phyloP scores from a whole-genome alignment of 2,888 invertebrate genomes.

The Tortrix viridana region DNA sequence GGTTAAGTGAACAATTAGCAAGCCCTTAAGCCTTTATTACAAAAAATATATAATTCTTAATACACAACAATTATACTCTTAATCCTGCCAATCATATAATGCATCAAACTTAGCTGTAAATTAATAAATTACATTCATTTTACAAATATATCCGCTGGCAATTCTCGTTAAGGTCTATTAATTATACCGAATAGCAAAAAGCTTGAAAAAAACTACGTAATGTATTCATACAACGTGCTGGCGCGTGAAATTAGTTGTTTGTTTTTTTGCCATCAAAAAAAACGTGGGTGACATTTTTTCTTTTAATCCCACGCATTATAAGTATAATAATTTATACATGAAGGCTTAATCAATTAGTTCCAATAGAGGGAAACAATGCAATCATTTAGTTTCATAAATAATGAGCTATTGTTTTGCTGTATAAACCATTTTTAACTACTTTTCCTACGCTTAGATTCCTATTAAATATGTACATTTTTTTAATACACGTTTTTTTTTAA shows the following conservation, averaged over 20 bases:
- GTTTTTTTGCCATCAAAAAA: slow-evolving; percentile 56
- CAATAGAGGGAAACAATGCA: slow-evolving; percentile 42
- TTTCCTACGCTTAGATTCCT: neutral
- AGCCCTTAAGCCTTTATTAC: no score
- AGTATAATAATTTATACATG: slow-evolving; percentile 48
- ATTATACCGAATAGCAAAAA: slow-evolving; percentile 38
- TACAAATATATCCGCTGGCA: slow-evolving; percentile 16
- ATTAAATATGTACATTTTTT: no score
- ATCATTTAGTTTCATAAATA: slow-evolving; percentile 29
- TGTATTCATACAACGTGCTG: slow-evolving; percentile 60
- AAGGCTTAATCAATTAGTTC: slow-evolving; percentile 54
- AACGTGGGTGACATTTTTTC: slow-evolving; percentile 77
- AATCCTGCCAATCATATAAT: no score
- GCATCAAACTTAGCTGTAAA: neutral
- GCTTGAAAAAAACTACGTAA: slow-evolving; percentile 43
- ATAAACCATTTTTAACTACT: slow-evolving; percentile 11
- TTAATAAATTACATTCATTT: slow-evolving; percentile 9
- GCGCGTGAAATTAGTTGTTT: slow-evolving; percentile 67
- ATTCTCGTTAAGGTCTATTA: slow-evolving; percentile 27
- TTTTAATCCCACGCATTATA: slow-evolving; percentile 58
- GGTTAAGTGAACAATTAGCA: no score
- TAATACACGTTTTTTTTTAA: no score
- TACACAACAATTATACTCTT: no score
- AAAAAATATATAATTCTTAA: no score
- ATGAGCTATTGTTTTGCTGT: slow-evolving; percentile 28